These are phyloP conservation scores for Melanchra persicariae DNA, from an alignment of 2,888 invertebrate genomes.

Conservation along the genomic window DNA sequence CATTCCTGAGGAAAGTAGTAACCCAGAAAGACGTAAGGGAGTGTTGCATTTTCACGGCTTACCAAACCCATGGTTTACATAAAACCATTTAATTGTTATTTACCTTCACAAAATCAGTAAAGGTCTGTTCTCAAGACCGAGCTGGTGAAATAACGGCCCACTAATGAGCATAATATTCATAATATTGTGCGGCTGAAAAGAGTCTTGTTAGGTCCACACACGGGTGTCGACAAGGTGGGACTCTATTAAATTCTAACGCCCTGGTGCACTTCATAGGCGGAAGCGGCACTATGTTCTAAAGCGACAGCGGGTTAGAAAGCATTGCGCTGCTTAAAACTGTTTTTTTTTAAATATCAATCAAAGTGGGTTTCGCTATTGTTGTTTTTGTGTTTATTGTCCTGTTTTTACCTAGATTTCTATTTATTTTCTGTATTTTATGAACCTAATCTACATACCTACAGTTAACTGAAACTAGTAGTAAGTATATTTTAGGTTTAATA, in stretches of 20 bases:
- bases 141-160: slow-evolving; percentile 79
- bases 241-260: slow-evolving; percentile 88
- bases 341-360: neutral
- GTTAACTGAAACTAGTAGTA: too few species aligned
- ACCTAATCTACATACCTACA: too few species aligned
- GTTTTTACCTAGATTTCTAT: too few species aligned
- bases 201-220: slow-evolving; percentile 86
- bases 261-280: slow-evolving; percentile 68
- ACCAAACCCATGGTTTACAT: neutral
- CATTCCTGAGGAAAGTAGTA: neutral
- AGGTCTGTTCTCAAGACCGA: slow-evolving; percentile 27
- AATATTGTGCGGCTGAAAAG: slow-evolving; percentile 86
- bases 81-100: slow-evolving; percentile 37
- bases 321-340: too few species aligned
- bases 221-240: slow-evolving; percentile 83
- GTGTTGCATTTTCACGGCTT: neutral
- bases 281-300: neutral
- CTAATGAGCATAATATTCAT: slow-evolving; percentile 90
- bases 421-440: too few species aligned
- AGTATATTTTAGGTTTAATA: too few species aligned
- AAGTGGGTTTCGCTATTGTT: neutral
- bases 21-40: neutral
- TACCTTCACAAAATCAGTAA: slow-evolving; percentile 1
- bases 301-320: neutral
- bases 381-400: neutral